Conservation (phyloP, 2,888 invertebrate genomes). For the Hololepta plana region DNA sequence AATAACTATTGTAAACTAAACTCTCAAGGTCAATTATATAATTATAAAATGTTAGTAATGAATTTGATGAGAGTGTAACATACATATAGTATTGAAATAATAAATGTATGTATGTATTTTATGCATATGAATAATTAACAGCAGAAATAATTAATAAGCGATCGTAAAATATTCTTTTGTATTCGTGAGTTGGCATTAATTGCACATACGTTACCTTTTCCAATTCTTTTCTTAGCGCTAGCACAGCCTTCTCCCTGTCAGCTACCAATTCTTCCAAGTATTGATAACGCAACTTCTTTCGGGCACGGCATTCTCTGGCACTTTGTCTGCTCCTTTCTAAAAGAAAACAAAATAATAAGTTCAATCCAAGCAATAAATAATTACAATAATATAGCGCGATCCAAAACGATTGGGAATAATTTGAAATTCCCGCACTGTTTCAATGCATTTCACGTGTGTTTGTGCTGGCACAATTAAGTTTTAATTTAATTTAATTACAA, state of each 20-base stretch:
- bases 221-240: constrained; percentile 71
- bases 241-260: constrained; percentile 82
- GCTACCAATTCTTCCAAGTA: constrained; percentile 90
- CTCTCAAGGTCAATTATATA: not conserved
- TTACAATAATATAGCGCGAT: constrained; percentile 6
- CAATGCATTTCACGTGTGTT: no score
- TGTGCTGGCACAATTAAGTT: no score
- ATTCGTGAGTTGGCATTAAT: no score
- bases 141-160: no score
- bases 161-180: no score
- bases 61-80: no score
- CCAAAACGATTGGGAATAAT: constrained; percentile 4
- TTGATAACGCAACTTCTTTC: constrained; percentile 92
- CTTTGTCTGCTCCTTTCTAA: constrained; percentile 90
- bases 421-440: no score
- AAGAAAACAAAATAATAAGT: constrained; percentile 6
- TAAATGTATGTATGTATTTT: no score
- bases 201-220: constrained; percentile 69
- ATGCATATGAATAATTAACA: no score
- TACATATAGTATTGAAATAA: no score
- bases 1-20: not conserved
- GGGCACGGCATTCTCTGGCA: constrained; percentile 89
- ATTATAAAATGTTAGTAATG: constrained; percentile 2
- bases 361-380: constrained; percentile 7
- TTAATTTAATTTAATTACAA: no score